phyloP scores from a whole-genome alignment of 2,797 vertebrate genomes.

The Emys orbicularis region DNA sequence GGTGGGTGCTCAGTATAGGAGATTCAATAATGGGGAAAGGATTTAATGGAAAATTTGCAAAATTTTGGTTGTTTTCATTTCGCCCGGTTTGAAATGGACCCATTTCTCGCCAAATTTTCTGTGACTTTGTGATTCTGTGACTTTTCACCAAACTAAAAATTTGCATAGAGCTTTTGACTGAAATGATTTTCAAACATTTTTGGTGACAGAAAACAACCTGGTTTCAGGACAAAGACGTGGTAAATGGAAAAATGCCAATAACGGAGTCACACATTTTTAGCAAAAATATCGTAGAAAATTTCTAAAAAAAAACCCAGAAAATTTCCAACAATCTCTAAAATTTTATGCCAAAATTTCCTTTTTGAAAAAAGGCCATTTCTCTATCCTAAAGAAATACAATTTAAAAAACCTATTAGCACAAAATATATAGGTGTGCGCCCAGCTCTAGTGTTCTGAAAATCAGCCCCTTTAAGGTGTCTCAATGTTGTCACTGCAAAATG shows the following conservation, averaged over 20 bases:
- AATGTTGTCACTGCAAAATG: background rate
- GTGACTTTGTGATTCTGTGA: background rate
- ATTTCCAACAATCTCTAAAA: background rate
- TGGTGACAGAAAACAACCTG: background rate
- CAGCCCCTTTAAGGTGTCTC: background rate
- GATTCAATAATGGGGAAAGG: background rate
- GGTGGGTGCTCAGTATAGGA: background rate
- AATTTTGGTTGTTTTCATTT: background rate
- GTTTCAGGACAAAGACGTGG: background rate
- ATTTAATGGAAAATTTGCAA: background rate
- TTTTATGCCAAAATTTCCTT: background rate
- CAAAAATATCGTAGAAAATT: background rate
- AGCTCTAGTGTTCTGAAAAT: background rate
- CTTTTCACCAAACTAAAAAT: background rate
- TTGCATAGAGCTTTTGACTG: background rate
- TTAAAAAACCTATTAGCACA: background rate
- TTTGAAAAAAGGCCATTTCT: background rate
- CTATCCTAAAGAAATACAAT: background rate
- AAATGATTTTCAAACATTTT: background rate
- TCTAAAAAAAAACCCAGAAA: background rate
- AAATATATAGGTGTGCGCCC: background rate
- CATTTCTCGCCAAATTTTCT: background rate
- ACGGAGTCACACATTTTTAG: background rate
- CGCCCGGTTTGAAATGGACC: background rate
- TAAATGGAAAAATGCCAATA: background rate